These are phyloP conservation scores for Synodontis membranacea DNA, from an alignment of 2,113 vertebrate species.

Conservation along the genomic window DNA sequence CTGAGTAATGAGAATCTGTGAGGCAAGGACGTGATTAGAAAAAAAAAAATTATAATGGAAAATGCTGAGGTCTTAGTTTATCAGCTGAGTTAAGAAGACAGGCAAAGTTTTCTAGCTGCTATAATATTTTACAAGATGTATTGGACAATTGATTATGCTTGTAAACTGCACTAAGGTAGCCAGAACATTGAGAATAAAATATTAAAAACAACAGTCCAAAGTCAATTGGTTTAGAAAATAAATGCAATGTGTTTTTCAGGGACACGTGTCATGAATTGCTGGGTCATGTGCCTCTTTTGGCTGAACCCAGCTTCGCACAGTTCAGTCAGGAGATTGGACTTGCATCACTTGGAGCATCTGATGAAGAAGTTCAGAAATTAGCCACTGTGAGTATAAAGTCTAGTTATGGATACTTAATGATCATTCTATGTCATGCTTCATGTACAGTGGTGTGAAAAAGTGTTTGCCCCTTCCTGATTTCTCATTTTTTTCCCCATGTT, in stretches of 20 bases:
- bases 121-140: not conserved
- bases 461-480: too few relatives aligned
- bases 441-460: too few relatives aligned
- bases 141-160: not conserved
- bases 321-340: constrained; percentile 98
- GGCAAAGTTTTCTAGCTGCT: not conserved
- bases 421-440: not conserved
- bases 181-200: not conserved
- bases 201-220: not conserved
- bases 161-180: not conserved
- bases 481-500: too few relatives aligned
- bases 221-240: not conserved
- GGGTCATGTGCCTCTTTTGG: constrained; percentile 94
- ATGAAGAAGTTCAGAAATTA: constrained; percentile 95
- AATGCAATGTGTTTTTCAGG: constrained; percentile 64
- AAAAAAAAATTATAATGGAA: not conserved
- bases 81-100: not conserved
- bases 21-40: not conserved
- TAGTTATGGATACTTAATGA: not conserved
- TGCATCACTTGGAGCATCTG: constrained; percentile 90
- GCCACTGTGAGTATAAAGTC: constrained; percentile 83
- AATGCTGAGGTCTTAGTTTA: not conserved
- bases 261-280: constrained; percentile 96
- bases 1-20: not conserved
- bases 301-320: constrained; percentile 94